A percentile compares a stretch with the other conserved stretches of the same genome.
phyloP scores from a whole-genome alignment of 2,888 invertebrate species.

The Amiota minor region DNA sequence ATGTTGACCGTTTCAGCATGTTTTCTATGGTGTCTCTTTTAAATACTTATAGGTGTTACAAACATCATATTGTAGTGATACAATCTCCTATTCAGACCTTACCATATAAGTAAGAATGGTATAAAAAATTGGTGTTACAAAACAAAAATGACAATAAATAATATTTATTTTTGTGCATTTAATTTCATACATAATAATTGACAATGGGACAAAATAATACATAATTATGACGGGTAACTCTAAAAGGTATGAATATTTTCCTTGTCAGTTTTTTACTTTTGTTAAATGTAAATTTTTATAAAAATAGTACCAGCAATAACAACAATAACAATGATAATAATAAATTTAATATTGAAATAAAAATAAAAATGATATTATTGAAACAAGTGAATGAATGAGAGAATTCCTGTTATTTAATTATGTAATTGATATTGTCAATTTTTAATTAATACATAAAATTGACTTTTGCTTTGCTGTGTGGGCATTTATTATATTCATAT shows the following conservation, averaged over 20 bases:
- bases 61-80: too few species aligned
- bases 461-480: constrained; percentile 19
- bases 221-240: too few species aligned
- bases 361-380: not conserved
- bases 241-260: constrained; percentile 17
- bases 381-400: not conserved
- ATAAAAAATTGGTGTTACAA: too few species aligned
- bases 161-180: too few species aligned
- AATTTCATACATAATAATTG: too few species aligned
- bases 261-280: not conserved
- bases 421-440: constrained; percentile 48
- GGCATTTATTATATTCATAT: not conserved
- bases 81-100: too few species aligned
- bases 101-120: too few species aligned
- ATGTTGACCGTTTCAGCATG: too few species aligned
- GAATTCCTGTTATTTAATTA: constrained; percentile 45
- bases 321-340: not conserved
- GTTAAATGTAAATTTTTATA: not conserved
- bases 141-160: too few species aligned
- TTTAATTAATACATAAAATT: constrained; percentile 46
- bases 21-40: too few species aligned
- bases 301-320: not conserved
- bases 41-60: too few species aligned
- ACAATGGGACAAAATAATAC: too few species aligned
- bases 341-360: not conserved